Percentiles rank a stretch among this genome's conserved stretches.
Conservation (phyloP, 2,797 vertebrate species). For the Phrynocephalus vlangalii region DNA sequence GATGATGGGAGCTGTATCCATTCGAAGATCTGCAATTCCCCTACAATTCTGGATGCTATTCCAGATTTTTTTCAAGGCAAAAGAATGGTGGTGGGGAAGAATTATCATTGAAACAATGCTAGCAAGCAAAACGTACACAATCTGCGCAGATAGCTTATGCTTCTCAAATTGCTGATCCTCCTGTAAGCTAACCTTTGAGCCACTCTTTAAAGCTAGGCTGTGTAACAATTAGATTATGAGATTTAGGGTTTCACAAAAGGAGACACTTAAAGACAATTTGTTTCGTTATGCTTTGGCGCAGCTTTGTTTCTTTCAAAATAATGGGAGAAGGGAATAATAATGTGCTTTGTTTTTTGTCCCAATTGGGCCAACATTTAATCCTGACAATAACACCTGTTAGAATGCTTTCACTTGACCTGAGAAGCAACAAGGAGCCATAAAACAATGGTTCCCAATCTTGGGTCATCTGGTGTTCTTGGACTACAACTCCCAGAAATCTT, state of each 20-base stretch:
- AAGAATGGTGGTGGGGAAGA: background rate
- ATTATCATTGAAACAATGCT: slow-evolving; percentile 26
- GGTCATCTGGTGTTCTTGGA: no score
- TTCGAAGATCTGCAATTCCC: no score
- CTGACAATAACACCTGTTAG: background rate
- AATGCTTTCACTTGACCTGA: background rate
- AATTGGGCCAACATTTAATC: slow-evolving; percentile 36
- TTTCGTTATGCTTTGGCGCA: slow-evolving; percentile 53
- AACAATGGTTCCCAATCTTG: no score
- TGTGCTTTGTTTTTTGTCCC: slow-evolving; percentile 21
- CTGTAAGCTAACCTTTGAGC: slow-evolving; percentile 73
- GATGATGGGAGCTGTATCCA: no score
- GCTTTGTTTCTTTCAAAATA: slow-evolving; percentile 63
- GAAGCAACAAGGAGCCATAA: no score
- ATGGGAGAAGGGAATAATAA: slow-evolving; percentile 25
- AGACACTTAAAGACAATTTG: slow-evolving; percentile 54
- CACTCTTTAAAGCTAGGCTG: slow-evolving; percentile 66
- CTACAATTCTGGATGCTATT: no score
- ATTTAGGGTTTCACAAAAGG: slow-evolving; percentile 65
- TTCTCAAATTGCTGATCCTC: slow-evolving; percentile 72
- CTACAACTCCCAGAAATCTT: no score
- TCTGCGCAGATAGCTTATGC: slow-evolving; percentile 63
- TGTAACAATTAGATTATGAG: slow-evolving; percentile 77
- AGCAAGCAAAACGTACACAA: slow-evolving; percentile 59
- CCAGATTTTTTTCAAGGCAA: background rate